These are phyloP conservation scores for Crematogaster levior DNA, from an alignment of 2,888 invertebrate species.

Conservation along the genomic window DNA sequence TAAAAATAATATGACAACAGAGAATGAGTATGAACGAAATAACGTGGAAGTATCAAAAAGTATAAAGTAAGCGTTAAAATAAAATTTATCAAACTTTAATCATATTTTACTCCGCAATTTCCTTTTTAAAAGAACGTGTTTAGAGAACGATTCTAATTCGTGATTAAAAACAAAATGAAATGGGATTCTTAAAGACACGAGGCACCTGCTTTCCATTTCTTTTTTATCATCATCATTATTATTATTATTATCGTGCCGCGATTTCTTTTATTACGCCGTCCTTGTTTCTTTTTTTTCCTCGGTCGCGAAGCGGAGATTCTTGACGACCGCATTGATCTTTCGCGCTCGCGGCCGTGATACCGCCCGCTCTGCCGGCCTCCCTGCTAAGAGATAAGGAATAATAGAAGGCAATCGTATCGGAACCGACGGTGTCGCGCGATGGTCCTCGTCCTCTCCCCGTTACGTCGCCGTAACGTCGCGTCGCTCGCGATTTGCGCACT, in stretches of 20 bases:
- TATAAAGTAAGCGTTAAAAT: not conserved
- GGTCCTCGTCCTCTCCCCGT: conserved; percentile 1
- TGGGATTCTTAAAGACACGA: not conserved
- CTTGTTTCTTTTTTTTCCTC: conserved; percentile 13
- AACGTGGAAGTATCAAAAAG: no score
- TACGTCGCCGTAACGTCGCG: not conserved
- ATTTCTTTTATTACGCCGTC: not conserved
- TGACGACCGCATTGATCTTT: conserved; percentile 45
- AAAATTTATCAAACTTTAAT: not conserved
- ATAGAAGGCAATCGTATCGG: conserved; percentile 46
- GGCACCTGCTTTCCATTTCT: not conserved
- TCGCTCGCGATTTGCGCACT: conserved; percentile 43
- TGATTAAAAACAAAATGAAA: not conserved
- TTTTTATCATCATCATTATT: no score
- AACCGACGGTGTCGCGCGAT: conserved; percentile 7
- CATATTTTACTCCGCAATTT: not conserved
- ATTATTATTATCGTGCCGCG: not conserved
- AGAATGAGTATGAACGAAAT: not conserved
- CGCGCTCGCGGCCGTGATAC: conserved; percentile 17
- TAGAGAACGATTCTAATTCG: not conserved
- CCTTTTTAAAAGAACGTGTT: not conserved
- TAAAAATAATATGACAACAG: not conserved
- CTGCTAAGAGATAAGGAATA: conserved; percentile 49
- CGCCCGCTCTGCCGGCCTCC: conserved; percentile 9
- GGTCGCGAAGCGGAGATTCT: conserved; percentile 29